Evolutionary conservation across 2,888 invertebrate genomes (phyloP), one percentile per base, ranked within the genome.

Genomic region (Stenolophus ochropezus): DNA sequence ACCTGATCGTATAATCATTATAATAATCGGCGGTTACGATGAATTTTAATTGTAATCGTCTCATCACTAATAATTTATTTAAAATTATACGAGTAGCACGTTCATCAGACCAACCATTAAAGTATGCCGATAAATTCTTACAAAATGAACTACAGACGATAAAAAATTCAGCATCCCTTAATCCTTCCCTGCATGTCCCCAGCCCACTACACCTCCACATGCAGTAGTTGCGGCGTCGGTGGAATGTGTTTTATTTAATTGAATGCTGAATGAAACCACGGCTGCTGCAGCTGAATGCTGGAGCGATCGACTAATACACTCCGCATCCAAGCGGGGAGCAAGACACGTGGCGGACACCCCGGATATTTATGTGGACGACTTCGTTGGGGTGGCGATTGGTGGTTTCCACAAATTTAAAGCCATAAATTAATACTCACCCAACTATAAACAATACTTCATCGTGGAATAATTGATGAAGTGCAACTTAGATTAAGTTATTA

Each of bases 201-300:
- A n/a, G 14, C n/a, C 51, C 5, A 51, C 8, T 42, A 21, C 20
- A 33, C 27, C 14, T 65, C 65, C 65, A 65, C 65, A 14, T 11
- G 14, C 25, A n/a, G 27, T 25, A n/a, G 16, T 33, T 65, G 65
- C 16, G 56, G 21, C 65, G 33, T 33, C 8, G 27, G 3, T 21
- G 21, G 75, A 75, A 75, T 75, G 75, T 76, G 76, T 76, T 76
- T 76, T 76, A 76, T 76, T 76, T 76, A 76, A 76, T 76, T 76
- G 76, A 76, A 76, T 76, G 76, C 58, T 56, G 56, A 58, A 76
- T 76, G 56, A 76, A 76, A 76, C 76, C 25, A 33, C 76, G 20
- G n/a, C n/a, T 23, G 49, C 20, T 71, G 71, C 47, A 71, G 47
- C 73, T 25, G 73, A 73, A 49, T 20, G 20, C 73, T 25, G 49